phyloP scores from a whole-genome alignment of 2,113 vertebrate species.

The Anoplopoma fimbria region DNA sequence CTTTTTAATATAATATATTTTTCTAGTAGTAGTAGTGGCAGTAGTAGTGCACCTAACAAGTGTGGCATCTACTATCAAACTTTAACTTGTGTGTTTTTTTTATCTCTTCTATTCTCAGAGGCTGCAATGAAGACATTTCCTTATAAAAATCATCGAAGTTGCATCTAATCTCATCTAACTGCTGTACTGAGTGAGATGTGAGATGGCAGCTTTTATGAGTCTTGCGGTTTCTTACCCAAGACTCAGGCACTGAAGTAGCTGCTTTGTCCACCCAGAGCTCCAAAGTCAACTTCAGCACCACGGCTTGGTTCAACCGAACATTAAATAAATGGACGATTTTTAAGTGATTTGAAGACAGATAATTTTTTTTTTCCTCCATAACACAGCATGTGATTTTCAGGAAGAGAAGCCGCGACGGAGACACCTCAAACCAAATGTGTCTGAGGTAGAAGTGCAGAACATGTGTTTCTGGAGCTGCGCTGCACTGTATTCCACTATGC shows the following conservation, averaged over 20 bases:
- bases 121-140: slow-evolving; percentile 6
- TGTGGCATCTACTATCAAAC: background rate
- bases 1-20: background rate
- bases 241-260: slow-evolving; percentile 22
- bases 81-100: background rate
- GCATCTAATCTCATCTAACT: background rate
- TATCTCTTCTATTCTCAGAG: background rate
- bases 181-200: background rate
- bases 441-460: slow-evolving; percentile 41
- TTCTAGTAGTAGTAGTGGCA: background rate
- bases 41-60: background rate
- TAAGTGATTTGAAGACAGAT: background rate
- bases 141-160: slow-evolving; percentile 5
- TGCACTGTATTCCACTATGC: slow-evolving; percentile 36
- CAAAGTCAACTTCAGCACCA: slow-evolving; percentile 27
- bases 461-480: slow-evolving; percentile 45
- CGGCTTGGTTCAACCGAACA: slow-evolving; percentile 1
- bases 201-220: slow-evolving; percentile 23
- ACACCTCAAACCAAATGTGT: slow-evolving; percentile 37
- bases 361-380: slow-evolving; percentile 12
- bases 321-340: slow-evolving; percentile 17
- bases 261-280: slow-evolving; percentile 26
- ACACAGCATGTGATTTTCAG: slow-evolving; percentile 29
- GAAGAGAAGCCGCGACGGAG: slow-evolving; percentile 1
- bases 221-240: slow-evolving; percentile 27